These are phyloP conservation scores for Oplegnathus fasciatus DNA, from an alignment of 2,113 vertebrate species.

Conservation along the genomic window DNA sequence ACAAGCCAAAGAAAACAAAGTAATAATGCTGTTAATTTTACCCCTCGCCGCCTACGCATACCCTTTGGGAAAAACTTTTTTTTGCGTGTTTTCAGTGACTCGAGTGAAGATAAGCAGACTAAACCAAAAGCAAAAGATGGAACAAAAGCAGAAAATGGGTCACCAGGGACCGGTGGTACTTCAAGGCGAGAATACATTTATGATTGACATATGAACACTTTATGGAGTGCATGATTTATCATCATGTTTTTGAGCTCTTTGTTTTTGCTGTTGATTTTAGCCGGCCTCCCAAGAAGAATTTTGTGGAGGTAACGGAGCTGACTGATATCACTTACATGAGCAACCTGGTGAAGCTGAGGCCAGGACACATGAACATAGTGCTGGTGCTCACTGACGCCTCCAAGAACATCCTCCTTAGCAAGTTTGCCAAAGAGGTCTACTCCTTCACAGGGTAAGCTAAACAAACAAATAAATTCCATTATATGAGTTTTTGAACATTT, in stretches of 20 bases:
- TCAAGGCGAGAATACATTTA: constrained; percentile 78
- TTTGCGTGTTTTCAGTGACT: constrained; percentile 86
- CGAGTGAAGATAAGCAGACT: constrained; percentile 88
- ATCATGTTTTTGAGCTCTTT: neutral
- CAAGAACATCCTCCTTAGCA: constrained; percentile 94
- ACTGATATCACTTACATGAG: constrained; percentile 96
- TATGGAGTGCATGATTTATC: neutral
- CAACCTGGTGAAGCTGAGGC: constrained; percentile 94
- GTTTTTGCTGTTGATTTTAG: constrained; percentile 53
- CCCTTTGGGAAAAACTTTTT: neutral
- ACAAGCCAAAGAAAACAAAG: neutral
- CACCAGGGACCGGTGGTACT: constrained; percentile 64
- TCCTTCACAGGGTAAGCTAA: constrained; percentile 91
- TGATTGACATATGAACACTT: neutral
- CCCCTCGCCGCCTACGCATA: neutral
- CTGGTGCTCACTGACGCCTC: constrained; percentile 93
- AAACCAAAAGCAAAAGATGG: constrained; percentile 89
- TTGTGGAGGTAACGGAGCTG: constrained; percentile 96
- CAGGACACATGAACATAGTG: constrained; percentile 97
- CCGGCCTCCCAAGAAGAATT: constrained; percentile 93
- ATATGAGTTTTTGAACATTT: neutral
- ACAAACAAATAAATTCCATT: neutral
- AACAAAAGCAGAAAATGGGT: constrained; percentile 81
- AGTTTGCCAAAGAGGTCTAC: constrained; percentile 97
- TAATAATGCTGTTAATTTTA: neutral